A percentile compares a stretch with the other conserved stretches of the same genome.
Evolutionary conservation across 2,113 vertebrate species (phyloP).

Genomic region (Calonectris borealis): DNA sequence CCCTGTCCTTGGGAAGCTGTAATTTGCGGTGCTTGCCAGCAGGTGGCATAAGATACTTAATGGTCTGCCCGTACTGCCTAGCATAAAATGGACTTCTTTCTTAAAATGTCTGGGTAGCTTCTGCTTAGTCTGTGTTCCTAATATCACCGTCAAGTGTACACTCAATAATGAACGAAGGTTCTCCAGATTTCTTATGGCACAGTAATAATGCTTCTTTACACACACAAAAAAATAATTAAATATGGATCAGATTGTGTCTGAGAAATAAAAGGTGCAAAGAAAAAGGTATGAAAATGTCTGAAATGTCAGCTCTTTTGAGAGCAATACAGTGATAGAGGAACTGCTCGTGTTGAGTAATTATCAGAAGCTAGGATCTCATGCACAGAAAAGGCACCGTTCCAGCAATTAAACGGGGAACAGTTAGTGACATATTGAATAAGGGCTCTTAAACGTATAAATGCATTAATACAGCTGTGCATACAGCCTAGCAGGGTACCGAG

Average conservation of each 20-base stretch:
- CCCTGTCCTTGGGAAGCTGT: not conserved
- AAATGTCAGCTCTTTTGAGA: not conserved
- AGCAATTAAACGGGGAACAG: not conserved
- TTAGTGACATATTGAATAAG: not conserved
- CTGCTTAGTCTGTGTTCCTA: accelerated
- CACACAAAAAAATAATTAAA: not conserved
- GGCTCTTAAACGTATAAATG: not conserved
- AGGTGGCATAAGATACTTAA: not conserved
- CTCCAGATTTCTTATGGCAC: not conserved
- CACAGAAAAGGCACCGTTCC: not conserved
- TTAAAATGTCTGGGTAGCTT: not conserved
- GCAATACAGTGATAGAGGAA: not conserved
- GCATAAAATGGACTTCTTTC: not conserved
- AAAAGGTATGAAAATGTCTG: not conserved
- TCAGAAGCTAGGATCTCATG: not conserved
- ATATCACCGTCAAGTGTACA: not conserved
- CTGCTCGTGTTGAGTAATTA: not conserved
- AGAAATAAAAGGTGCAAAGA: not conserved
- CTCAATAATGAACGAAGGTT: not conserved
- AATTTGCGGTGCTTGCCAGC: not conserved
- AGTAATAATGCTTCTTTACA: not conserved
- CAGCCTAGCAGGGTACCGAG: not conserved
- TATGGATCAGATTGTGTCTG: not conserved
- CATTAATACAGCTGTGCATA: not conserved
- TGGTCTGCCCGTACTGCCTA: not conserved